phyloP scores from a whole-genome alignment of 2,888 invertebrate species.

The Drosophila stalkeri region DNA sequence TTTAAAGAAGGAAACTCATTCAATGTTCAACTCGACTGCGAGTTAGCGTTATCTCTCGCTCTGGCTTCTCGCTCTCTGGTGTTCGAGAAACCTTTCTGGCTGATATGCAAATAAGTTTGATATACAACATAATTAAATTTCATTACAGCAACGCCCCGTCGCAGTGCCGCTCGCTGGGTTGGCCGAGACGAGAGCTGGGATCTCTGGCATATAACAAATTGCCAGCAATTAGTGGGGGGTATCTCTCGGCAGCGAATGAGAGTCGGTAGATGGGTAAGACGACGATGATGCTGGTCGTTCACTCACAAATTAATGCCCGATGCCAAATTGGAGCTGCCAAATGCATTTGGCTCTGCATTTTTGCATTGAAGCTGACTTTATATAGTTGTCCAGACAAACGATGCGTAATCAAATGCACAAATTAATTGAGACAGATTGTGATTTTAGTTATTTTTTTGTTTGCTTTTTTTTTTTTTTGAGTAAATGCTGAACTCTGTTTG shows the following conservation, averaged over 20 bases:
- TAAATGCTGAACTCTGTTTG: background rate
- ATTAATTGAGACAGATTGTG: conserved; percentile 56
- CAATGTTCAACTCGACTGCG: conserved; percentile 24
- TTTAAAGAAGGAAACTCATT: conserved; percentile 32
- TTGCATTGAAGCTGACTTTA: conserved; percentile 49
- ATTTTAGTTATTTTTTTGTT: background rate
- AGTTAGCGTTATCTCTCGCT: conserved; percentile 44
- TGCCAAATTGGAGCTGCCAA: conserved; percentile 64
- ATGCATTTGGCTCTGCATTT: conserved; percentile 40
- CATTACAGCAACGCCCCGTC: conserved; percentile 72
- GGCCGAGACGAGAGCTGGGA: conserved; percentile 24
- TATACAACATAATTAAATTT: conserved; percentile 83
- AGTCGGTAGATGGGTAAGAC: conserved; percentile 15
- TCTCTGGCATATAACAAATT: conserved; percentile 72
- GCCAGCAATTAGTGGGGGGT: conserved; percentile 72
- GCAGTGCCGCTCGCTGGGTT: conserved; percentile 43
- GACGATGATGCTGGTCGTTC: conserved; percentile 3
- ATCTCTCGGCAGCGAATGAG: conserved; percentile 32
- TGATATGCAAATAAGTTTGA: conserved; percentile 77
- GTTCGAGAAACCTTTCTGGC: conserved; percentile 49
- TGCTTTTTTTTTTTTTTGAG: background rate
- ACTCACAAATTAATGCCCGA: conserved; percentile 46
- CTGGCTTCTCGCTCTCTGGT: conserved; percentile 18
- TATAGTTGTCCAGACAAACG: conserved; percentile 38
- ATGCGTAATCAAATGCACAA: conserved; percentile 50